A percentile compares a stretch with the other conserved stretches of the same genome.
Evolutionary conservation across 37 sponge, comb jelly and placozoan species (phyloP).

Genomic region (Lycopodina hypogea): DNA sequence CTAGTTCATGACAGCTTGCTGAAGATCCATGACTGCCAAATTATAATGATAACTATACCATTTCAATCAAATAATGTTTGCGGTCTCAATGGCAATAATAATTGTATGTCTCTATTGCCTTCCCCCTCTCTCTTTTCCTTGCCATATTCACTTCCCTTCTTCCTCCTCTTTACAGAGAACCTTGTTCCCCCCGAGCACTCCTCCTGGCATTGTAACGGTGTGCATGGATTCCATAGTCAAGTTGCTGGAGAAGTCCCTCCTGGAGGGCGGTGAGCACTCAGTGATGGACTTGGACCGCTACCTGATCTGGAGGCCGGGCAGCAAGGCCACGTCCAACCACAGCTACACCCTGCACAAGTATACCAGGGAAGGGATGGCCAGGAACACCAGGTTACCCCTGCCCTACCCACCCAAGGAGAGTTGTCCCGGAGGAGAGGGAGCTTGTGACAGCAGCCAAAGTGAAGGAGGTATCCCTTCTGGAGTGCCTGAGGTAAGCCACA

Average conservation of each 20-base stretch:
- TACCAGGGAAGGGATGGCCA: background rate
- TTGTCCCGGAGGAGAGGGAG: conserved; percentile 2
- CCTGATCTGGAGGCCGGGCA: conserved; percentile 21
- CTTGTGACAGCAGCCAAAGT: background rate
- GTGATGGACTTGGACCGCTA: conserved; percentile 26
- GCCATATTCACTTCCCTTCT: too few species aligned
- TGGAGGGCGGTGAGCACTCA: too few species aligned
- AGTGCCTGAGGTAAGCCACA: conserved; percentile 8
- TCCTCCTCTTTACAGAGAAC: conserved; percentile 1
- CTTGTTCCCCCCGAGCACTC: conserved; percentile 44
- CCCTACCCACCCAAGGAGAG: conserved; percentile 1
- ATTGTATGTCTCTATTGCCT: too few species aligned
- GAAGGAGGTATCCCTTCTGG: background rate
- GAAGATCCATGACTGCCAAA: too few species aligned
- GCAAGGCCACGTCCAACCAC: conserved; percentile 1
- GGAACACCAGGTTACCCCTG: background rate
- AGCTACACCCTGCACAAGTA: background rate
- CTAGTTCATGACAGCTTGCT: too few species aligned
- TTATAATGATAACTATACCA: too few species aligned
- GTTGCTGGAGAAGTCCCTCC: conserved; percentile 7
- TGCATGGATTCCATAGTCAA: conserved; percentile 28
- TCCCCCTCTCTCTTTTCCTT: background rate
- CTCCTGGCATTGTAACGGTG: conserved; percentile 21
- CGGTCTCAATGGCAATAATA: too few species aligned
- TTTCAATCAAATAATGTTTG: too few species aligned